Evolutionary conservation across 2,113 vertebrate genomes (phyloP), one percentile per base, ranked within the genome.

Genomic region (Nerophis ophidion): DNA sequence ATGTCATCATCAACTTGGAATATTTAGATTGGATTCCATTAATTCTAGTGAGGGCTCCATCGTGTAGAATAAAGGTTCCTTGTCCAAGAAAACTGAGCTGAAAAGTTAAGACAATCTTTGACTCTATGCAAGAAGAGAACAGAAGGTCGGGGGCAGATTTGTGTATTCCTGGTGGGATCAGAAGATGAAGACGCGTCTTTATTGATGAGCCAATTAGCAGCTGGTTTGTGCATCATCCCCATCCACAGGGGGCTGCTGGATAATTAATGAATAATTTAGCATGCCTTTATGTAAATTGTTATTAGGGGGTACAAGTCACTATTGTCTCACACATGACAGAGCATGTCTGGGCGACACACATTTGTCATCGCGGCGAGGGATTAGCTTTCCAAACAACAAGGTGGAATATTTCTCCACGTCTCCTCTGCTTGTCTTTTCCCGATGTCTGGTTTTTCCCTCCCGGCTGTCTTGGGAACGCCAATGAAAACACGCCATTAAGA

Each of bases 181-280:
- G 76, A 64, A 16, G 68, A 69, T 76, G 12, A 44, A 44, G 40
- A 65, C 61, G 79, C 68, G 52, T 72, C 67, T 70, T 90, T 90
- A 91, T 91, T 90, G 88, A 91, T 91, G 86, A 80, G 75, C 87
- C 89, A 91, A 91, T 91, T 91, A 91, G 83, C 71, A 82, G 81
- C 80, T 78, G 72, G 81, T 80, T 84, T 87, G 82, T 83, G 84
- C 81, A 81, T 84, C 87, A 81, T 81, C 76, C 57, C 48, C 64
- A 58, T 81, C 86, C 86, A 76, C 79, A 33, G 76, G 26, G 89
- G 86, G 85, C 77, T 70, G 66, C 72, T 82, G 78, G 78, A 87
- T 87, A 88, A 89, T 86, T 88, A 85, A 90, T 88, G 86, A 89
- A 90, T 88, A 87, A 87, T 85, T 87, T 85, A 87, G 85, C 82